These are phyloP conservation scores for Pipistrellus pygmaeus DNA, from an alignment of 2,797 vertebrate species.

Conservation along the genomic window DNA sequence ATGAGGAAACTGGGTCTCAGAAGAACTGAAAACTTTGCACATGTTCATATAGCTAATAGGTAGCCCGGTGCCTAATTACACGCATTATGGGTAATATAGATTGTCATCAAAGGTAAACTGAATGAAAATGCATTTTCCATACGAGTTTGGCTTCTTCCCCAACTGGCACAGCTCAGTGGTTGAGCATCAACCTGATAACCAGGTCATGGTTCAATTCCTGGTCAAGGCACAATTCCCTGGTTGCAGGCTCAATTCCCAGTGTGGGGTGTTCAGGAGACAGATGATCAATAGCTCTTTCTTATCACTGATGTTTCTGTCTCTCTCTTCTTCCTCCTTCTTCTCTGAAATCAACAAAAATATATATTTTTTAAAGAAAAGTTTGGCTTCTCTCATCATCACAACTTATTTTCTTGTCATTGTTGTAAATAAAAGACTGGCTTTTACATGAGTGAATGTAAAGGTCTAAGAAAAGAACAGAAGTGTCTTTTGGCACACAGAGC, in stretches of 20 bases:
- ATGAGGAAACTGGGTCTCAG: neutral
- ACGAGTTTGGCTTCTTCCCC: neutral
- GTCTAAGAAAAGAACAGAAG: neutral
- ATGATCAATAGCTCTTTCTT: too few relatives aligned
- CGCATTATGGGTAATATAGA: neutral
- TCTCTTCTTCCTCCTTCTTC: too few relatives aligned
- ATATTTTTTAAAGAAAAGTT: neutral
- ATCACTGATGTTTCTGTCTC: too few relatives aligned
- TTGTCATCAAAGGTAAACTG: constrained; percentile 20
- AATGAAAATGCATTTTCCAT: constrained; percentile 17
- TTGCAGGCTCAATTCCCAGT: too few relatives aligned
- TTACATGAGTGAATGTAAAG: neutral
- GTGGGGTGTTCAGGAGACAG: too few relatives aligned
- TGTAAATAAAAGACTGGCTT: neutral
- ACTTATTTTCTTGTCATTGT: neutral
- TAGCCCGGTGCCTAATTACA: neutral
- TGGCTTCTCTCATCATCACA: neutral
- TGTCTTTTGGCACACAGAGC: neutral
- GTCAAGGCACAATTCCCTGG: too few relatives aligned
- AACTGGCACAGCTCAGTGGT: too few relatives aligned
- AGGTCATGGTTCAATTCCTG: too few relatives aligned
- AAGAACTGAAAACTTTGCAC: neutral
- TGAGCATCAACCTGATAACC: too few relatives aligned
- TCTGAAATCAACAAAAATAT: too few relatives aligned
- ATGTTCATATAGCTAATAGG: neutral